Base-by-base conservation (phyloP, 2,888 invertebrate species). In the Drosophila tanythrix region DNA sequence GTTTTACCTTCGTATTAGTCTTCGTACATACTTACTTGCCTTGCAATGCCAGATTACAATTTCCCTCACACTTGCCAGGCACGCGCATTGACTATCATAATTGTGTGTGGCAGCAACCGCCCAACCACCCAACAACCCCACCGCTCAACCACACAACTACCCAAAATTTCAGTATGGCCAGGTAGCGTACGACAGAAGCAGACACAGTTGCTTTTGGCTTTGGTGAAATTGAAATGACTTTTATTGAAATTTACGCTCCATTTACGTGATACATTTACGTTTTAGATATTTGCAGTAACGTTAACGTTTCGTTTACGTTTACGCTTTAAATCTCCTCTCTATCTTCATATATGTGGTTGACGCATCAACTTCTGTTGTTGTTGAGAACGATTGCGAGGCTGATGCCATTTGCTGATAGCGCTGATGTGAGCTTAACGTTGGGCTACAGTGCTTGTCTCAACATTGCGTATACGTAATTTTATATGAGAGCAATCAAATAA, bases 171-270 rank as follows among this genome's bases (percentile, higher is more conserved):
- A 62, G 40, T 36, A 55, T 35, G 68, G 13, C 52, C 25, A 51
- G 52, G 43, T 31, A 40, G 55, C 33, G 52, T 63, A 29, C 53
- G 66, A 60, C 48, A 57, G 55, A 74, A 70, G 72, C 72, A 73
- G 82, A 72, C 76, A 77, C 81, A 75, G 63, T 60, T 78, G 69
- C 80, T 79, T 82, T 87, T 82, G 82, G 76, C 80, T 79, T 86
- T 75, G 82, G 68, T 78, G 61, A 83, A 89, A 89, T 90, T 90
- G 89, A 89, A 90, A 85, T 89, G 88, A 89, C 83, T 89, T 87
- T 90, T 89, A 90, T 90, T 88, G 88, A 89, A 89, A 87, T 90
- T 90, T 89, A 85, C 89, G 88, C 88, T 89, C 89, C 86, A 89
- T 90, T 89, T 90, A 90, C 85, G 84, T 89, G 88, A 85, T 89